Evolutionary conservation across 2,888 invertebrate genomes (phyloP).

Genomic region (Atherix ibis): DNA sequence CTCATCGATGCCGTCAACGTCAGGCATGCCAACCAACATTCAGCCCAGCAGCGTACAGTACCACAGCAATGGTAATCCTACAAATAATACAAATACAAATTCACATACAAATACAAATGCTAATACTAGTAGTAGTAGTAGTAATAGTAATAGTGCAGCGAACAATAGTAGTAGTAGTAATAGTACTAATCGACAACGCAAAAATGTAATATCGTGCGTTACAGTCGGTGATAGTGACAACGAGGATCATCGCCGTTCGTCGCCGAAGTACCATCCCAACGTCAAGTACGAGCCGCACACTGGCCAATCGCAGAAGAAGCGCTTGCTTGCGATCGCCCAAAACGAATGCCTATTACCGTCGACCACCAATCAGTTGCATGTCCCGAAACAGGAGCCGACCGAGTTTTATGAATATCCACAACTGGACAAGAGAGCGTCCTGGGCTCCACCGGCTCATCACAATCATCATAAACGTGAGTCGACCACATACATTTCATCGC

Average conservation of each 20-base stretch:
- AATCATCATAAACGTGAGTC: conserved; percentile 31
- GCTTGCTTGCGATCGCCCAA: conserved; percentile 74
- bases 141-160: conserved; percentile 12
- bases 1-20: conserved; percentile 11
- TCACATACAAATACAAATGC: conserved; percentile 15
- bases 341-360: conserved; percentile 53
- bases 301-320: conserved; percentile 76
- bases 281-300: conserved; percentile 33
- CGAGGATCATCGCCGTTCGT: conserved; percentile 40
- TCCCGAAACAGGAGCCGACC: conserved; percentile 32
- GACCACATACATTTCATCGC: conserved; percentile 19
- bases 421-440: conserved; percentile 30
- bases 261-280: conserved; percentile 20
- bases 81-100: conserved; percentile 15
- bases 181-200: conserved; percentile 35
- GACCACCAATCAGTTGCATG: conserved; percentile 22
- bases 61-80: conserved; percentile 14
- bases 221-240: conserved; percentile 61
- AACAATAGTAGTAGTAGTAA: conserved; percentile 4
- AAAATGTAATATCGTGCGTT: conserved; percentile 64
- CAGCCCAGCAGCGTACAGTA: conserved; percentile 10
- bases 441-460: conserved; percentile 34
- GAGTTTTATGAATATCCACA: conserved; percentile 31
- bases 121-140: conserved; percentile 13
- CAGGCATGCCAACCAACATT: conserved; percentile 2